These are phyloP conservation scores for Pitta sordida DNA, from an alignment of 2,113 vertebrate genomes.

Conservation along the genomic window DNA sequence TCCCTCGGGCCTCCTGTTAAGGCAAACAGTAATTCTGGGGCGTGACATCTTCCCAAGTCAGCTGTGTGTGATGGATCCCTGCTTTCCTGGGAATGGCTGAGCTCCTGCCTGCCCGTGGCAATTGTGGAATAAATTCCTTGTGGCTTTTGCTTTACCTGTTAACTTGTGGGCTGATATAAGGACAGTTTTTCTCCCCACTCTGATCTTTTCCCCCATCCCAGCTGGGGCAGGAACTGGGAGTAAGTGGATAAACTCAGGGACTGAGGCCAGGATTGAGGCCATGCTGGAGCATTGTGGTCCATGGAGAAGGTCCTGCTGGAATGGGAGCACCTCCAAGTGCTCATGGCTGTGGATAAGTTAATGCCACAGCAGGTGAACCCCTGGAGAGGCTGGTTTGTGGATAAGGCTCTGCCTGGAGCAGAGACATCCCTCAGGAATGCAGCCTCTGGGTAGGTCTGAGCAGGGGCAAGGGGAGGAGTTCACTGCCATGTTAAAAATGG, in stretches of 20 bases:
- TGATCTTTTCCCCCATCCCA: neutral
- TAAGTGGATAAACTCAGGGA: neutral
- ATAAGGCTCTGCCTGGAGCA: neutral
- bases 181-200: too few relatives aligned
- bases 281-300: neutral
- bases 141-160: neutral
- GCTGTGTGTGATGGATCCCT: neutral
- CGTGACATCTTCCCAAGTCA: neutral
- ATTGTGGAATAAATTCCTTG: neutral
- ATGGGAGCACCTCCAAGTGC: neutral
- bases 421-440: neutral
- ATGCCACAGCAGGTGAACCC: neutral
- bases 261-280: neutral
- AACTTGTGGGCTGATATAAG: too few relatives aligned
- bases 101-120: neutral
- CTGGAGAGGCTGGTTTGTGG: neutral
- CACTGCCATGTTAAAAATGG: fast-evolving
- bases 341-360: neutral
- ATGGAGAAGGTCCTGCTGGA: neutral
- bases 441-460: neutral
- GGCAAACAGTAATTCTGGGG: neutral
- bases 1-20: neutral
- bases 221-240: neutral
- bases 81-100: neutral
- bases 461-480: neutral